These are phyloP conservation scores for Scaptomyza montana DNA, from an alignment of 1,140 invertebrate species.

Conservation along the genomic window DNA sequence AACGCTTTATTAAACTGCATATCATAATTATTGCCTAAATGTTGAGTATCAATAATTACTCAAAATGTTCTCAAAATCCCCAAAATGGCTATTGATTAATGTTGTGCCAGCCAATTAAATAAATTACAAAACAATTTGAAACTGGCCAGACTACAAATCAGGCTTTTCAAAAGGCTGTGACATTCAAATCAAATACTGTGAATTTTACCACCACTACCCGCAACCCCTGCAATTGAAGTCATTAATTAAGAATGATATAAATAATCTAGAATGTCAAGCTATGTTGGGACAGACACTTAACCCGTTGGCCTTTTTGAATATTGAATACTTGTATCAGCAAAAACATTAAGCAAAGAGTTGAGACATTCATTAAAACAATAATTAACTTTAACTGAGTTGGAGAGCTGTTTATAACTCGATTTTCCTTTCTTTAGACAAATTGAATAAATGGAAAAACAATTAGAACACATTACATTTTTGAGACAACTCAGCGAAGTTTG, in stretches of 20 bases:
- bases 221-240: slow-evolving; percentile 17
- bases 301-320: slow-evolving; percentile 18
- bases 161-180: slow-evolving; percentile 4
- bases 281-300: slow-evolving; percentile 18
- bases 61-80: slow-evolving; percentile 24
- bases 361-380: slow-evolving; percentile 47
- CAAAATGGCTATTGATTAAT: slow-evolving; percentile 63
- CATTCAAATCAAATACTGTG: slow-evolving; percentile 21
- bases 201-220: slow-evolving; percentile 17
- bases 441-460: slow-evolving; percentile 66
- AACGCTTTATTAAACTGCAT: slow-evolving; percentile 17
- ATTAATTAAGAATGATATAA: slow-evolving; percentile 61
- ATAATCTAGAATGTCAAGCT: slow-evolving; percentile 51
- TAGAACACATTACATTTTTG: slow-evolving; percentile 37
- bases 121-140: slow-evolving; percentile 23
- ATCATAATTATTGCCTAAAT: slow-evolving; percentile 50
- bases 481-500: slow-evolving; percentile 35
- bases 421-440: slow-evolving; percentile 16
- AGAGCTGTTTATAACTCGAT: slow-evolving; percentile 49
- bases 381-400: slow-evolving; percentile 45
- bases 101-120: slow-evolving; percentile 47
- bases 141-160: slow-evolving; percentile 2
- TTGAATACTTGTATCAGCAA: slow-evolving; percentile 23
- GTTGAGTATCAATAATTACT: slow-evolving; percentile 33
- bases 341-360: slow-evolving; percentile 28